A percentile compares a stretch with the other conserved stretches of the same genome.
phyloP scores from a whole-genome alignment of 2,113 vertebrate genomes.

The Sterrhoptilus dennistouni region DNA sequence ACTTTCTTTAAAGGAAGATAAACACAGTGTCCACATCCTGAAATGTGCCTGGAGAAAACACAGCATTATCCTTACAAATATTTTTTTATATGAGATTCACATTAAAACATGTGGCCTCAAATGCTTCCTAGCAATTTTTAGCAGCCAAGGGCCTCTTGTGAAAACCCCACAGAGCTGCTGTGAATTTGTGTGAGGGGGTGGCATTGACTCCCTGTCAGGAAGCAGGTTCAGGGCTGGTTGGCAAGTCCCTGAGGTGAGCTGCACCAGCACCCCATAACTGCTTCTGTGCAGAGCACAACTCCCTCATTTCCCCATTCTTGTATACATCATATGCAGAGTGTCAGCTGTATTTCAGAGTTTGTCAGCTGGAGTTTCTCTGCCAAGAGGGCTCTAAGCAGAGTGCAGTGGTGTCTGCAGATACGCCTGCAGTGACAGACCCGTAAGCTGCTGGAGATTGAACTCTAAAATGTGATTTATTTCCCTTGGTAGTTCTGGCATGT shows the following conservation, averaged over 20 bases:
- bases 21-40: not conserved
- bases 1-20: not conserved
- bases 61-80: not conserved
- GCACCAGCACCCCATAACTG: not conserved
- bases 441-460: slow-evolving; percentile 40
- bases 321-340: not conserved
- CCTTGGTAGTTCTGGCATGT: slow-evolving; percentile 15
- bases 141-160: not conserved
- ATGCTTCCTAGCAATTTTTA: not conserved
- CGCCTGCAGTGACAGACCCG: not conserved
- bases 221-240: not conserved
- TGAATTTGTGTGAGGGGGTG: not conserved
- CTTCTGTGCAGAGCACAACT: not conserved
- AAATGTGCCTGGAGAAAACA: not conserved
- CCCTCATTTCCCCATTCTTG: not conserved
- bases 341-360: slow-evolving; percentile 16
- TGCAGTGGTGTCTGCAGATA: not conserved
- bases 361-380: slow-evolving; percentile 14
- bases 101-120: not conserved
- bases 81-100: not conserved
- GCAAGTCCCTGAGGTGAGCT: not conserved
- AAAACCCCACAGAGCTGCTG: not conserved
- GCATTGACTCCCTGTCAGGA: not conserved
- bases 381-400: not conserved
- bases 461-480: slow-evolving; percentile 67